A percentile compares a stretch with the other conserved stretches of the same genome.
Conservation (phyloP, 2,797 vertebrate genomes). For the Arrhamphus sclerolepis region DNA sequence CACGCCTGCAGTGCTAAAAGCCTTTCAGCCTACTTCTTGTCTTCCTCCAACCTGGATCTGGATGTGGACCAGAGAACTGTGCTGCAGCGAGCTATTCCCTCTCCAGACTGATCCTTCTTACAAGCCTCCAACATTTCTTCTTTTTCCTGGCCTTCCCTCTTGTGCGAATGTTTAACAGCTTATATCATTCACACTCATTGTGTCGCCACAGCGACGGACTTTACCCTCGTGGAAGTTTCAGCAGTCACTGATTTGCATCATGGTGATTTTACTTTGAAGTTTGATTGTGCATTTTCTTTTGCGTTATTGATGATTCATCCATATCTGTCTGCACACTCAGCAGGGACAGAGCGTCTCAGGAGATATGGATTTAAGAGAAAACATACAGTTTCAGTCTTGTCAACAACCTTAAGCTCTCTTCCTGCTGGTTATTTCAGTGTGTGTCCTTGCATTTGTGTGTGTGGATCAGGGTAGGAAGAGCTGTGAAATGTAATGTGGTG, state of each 20-base stretch:
- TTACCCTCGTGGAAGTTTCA: constrained; percentile 29
- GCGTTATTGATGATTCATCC: constrained; percentile 20
- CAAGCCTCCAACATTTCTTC: too few species aligned
- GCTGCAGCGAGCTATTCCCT: too few species aligned
- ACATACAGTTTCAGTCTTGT: constrained; percentile 13
- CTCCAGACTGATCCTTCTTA: too few species aligned
- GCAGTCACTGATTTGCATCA: neutral
- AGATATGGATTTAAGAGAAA: constrained; percentile 9
- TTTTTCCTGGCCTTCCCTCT: too few species aligned
- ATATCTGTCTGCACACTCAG: constrained; percentile 11
- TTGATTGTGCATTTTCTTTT: constrained; percentile 23
- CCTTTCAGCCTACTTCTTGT: too few species aligned
- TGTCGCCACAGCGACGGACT: constrained; percentile 31
- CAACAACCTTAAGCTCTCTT: constrained; percentile 6
- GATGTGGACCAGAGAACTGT: too few species aligned
- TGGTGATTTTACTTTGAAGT: neutral
- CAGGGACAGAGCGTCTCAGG: too few species aligned
- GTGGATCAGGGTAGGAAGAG: constrained; percentile 47
- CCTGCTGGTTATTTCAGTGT: constrained; percentile 10
- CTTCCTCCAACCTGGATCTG: too few species aligned
- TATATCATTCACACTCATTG: constrained; percentile 21
- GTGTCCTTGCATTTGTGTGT: constrained; percentile 35
- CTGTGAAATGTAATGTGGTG: constrained; percentile 51
- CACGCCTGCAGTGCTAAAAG: too few species aligned
- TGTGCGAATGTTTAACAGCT: constrained; percentile 47